Base-by-base conservation (phyloP, 2,113 vertebrate genomes). In the Micromys minutus region DNA sequence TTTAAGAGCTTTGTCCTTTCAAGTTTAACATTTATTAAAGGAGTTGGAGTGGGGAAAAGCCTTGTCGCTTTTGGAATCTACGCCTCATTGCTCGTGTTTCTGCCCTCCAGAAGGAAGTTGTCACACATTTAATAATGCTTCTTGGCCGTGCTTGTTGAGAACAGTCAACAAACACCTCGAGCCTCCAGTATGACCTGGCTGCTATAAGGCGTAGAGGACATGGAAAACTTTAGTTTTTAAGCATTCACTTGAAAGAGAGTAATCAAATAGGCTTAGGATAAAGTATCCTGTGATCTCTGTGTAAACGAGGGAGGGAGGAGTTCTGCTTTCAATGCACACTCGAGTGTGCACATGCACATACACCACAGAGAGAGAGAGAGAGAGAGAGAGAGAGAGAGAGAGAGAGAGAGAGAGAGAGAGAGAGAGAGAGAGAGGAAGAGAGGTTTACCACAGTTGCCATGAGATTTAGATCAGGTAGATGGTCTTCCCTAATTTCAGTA, bases 131-230 rank as follows among this genome's bases (percentile, higher is more conserved):
- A 86, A 93, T 96, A 94, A 95, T 90, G 93, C 85, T 69, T 92
- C 67, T 94, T 97, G 96, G 97, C 93, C 88, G 90, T 76, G 45
- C 71, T 93, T 39, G 19, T 45, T 39, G 92, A 80, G 87, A 94
- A 77, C 96, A 97, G 97, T 98, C 98, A 97, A 93, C 97, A 97
- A 95, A 97, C 50, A 96, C 97, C 96, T 98, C 95, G 93, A 98
- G 94, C 95, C 94, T 97, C 13, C 63, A 97, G 96, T 26, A 29
- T 16, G 96, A 93, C 96, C 97, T 96, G 98, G 97, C 97, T 96
- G 77, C 9, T 95, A 90, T 96, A 94, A 24, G 95, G 65, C 3
- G 89, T 87, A 89, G 96, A 96, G 95, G 97, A 97, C 98, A 96
- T 98, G 98, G 97, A 98, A 98, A 98, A 98, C 96, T 97, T 90